These are phyloP conservation scores for Tenthredo scrophulariae DNA, from an alignment of 2,888 invertebrate genomes.

Conservation along the genomic window DNA sequence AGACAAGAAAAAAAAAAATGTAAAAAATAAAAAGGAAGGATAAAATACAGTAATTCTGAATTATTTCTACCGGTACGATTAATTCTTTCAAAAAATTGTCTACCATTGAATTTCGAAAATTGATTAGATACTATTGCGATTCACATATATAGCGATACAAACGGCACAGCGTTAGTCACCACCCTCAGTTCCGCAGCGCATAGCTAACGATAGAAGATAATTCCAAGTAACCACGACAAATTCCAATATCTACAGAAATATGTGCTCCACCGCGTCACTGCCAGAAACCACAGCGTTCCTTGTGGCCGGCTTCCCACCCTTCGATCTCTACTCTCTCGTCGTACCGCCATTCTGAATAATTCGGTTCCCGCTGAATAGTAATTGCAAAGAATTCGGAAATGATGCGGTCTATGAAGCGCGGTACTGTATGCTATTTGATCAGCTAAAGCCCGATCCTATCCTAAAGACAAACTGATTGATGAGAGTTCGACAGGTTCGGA, in stretches of 20 bases:
- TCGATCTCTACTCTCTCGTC: neutral
- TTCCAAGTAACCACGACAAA: conserved; percentile 77
- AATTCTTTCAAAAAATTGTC: neutral
- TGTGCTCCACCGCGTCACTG: conserved; percentile 73
- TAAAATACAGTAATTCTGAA: no score
- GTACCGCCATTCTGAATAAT: conserved; percentile 6
- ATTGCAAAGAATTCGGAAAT: neutral
- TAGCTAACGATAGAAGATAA: conserved; percentile 75
- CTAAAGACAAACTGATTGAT: neutral
- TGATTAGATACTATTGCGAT: neutral
- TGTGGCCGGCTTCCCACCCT: conserved; percentile 63
- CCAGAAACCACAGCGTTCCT: conserved; percentile 73
- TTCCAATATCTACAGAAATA: conserved; percentile 77
- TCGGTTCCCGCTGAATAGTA: neutral
- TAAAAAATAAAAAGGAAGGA: no score
- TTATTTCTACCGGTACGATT: neutral
- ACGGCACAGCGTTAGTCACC: conserved; percentile 30
- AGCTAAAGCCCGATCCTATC: neutral
- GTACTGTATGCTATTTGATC: neutral
- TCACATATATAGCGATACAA: neutral
- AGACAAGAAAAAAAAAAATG: neutral
- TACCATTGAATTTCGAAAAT: neutral
- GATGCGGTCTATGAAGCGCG: neutral
- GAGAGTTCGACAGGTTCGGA: neutral
- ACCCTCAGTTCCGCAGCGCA: conserved; percentile 49